Percentiles rank a stretch among this genome's conserved stretches.
These are phyloP conservation scores for Steinernema scapterisci DNA, from an alignment of 2,888 invertebrate species.

Conservation along the genomic window DNA sequence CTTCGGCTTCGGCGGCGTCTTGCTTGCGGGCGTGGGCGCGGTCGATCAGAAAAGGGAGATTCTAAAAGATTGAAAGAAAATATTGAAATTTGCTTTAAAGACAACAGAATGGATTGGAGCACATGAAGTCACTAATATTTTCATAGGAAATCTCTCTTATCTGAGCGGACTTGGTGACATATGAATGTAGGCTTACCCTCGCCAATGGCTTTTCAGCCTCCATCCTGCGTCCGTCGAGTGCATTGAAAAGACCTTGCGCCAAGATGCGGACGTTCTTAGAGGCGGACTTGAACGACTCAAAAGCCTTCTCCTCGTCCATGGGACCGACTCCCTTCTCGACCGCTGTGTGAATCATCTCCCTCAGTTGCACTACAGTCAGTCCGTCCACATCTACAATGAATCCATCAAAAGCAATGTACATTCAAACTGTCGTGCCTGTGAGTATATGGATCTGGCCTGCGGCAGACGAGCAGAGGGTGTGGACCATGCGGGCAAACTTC, in stretches of 20 bases:
- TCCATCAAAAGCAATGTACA: not conserved
- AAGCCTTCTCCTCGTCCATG: constrained; percentile 68
- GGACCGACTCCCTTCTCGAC: constrained; percentile 74
- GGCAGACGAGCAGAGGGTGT: not conserved
- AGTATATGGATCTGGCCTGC: not conserved
- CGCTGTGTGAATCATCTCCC: constrained; percentile 77
- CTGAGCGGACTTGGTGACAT: too few relatives aligned
- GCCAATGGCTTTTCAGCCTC: constrained; percentile 72
- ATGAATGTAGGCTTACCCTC: too few relatives aligned
- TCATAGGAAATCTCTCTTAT: too few relatives aligned
- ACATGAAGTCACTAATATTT: too few relatives aligned
- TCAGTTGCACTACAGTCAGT: constrained; percentile 71
- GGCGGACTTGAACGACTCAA: constrained; percentile 47
- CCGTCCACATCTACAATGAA: constrained; percentile 68
- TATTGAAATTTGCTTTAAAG: not conserved
- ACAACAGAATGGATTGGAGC: too few relatives aligned
- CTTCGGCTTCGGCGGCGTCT: constrained; percentile 88
- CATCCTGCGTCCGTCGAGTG: constrained; percentile 82
- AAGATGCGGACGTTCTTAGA: constrained; percentile 37
- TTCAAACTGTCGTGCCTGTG: not conserved
- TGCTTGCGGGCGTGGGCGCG: constrained; percentile 87
- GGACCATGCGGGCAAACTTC: not conserved
- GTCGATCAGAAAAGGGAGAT: constrained; percentile 65
- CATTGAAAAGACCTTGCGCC: constrained; percentile 41
- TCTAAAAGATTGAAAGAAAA: constrained; percentile 2